phyloP scores from a whole-genome alignment of 2,888 invertebrate genomes.

The Lasioglossum morio region DNA sequence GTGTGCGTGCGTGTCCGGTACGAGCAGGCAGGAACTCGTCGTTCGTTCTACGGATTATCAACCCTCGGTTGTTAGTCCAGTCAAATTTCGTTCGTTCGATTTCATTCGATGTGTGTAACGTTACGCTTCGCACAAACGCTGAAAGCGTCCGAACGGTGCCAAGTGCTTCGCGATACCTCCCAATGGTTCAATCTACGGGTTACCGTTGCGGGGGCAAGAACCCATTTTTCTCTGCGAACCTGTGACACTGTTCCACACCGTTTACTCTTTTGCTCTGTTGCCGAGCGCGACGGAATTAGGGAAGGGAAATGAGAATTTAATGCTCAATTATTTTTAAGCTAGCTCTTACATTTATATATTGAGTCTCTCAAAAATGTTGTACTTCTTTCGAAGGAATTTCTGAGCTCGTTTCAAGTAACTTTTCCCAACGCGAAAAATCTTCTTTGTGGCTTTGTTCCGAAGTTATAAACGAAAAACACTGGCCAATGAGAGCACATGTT shows the following conservation, averaged over 20 bases:
- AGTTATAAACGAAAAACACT: too few species aligned
- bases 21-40: background rate
- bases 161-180: background rate
- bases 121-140: background rate
- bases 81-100: slow-evolving; percentile 21
- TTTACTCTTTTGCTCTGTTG: too few species aligned
- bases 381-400: too few species aligned
- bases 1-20: background rate
- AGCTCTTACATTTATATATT: too few species aligned
- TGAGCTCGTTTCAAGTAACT: too few species aligned
- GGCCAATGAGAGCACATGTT: background rate
- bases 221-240: background rate
- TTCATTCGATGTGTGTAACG: slow-evolving; percentile 3
- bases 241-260: background rate
- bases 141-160: background rate
- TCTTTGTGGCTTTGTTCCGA: background rate
- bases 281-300: too few species aligned
- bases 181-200: slow-evolving; percentile 23
- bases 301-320: too few species aligned
- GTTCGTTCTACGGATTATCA: slow-evolving; percentile 1
- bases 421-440: too few species aligned
- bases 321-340: too few species aligned
- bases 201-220: background rate
- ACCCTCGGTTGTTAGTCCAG: slow-evolving; percentile 11
- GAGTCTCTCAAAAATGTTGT: too few species aligned